A percentile compares a stretch with the other conserved stretches of the same genome.
Conservation (phyloP, 2,113 vertebrate species). For the Tachycineta bicolor region DNA sequence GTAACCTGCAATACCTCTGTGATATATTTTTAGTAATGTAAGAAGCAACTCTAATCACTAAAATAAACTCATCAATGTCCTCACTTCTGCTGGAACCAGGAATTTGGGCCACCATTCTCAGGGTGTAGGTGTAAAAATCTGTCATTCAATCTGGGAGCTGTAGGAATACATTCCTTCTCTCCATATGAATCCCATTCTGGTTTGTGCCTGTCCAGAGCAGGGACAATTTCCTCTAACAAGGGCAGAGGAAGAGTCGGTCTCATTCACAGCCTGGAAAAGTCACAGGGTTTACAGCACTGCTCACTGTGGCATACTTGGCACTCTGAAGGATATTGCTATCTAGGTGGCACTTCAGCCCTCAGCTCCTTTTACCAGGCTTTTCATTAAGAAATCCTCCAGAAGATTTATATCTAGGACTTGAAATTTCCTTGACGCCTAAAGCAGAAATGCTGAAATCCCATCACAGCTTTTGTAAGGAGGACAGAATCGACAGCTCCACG, state of each 20-base stretch:
- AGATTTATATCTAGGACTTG: background rate
- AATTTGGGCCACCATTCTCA: conserved; percentile 49
- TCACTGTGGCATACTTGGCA: background rate
- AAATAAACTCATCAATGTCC: conserved; percentile 52
- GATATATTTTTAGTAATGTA: background rate
- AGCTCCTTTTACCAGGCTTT: background rate
- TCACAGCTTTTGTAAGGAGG: background rate
- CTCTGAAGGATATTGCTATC: background rate
- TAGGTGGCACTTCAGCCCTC: background rate
- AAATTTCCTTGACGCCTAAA: background rate
- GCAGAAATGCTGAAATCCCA: background rate
- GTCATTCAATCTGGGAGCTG: conserved; percentile 45
- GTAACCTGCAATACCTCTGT: background rate
- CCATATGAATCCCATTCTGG: conserved; percentile 34
- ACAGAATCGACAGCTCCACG: background rate
- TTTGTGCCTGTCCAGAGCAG: conserved; percentile 31
- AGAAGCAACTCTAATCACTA: background rate
- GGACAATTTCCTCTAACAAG: background rate
- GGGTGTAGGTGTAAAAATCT: conserved; percentile 46
- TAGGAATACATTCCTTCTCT: conserved; percentile 19
- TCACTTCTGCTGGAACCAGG: conserved; percentile 23
- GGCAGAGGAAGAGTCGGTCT: background rate
- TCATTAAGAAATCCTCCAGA: background rate
- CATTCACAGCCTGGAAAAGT: background rate
- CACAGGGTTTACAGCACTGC: background rate